phyloP scores from a whole-genome alignment of 2,113 vertebrate species.

The Origma solitaria region DNA sequence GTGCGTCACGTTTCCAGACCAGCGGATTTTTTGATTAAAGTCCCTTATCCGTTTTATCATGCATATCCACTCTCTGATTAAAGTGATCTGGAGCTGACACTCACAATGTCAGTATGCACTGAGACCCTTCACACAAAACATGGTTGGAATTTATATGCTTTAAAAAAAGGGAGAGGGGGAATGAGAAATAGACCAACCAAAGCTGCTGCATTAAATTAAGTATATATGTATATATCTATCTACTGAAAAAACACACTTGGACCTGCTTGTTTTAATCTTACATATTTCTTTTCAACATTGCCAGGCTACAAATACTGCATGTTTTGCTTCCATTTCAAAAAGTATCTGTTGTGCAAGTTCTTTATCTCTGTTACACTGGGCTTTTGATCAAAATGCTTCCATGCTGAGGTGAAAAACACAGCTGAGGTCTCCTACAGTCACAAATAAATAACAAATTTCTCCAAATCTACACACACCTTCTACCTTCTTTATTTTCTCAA shows the following conservation, averaged over 20 bases:
- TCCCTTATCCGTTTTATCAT: slow-evolving; percentile 99
- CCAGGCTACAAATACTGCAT: background rate
- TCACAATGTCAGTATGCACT: slow-evolving; percentile 97
- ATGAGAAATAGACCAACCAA: slow-evolving; percentile 23
- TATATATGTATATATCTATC: background rate
- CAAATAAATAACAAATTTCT: background rate
- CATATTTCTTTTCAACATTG: slow-evolving; percentile 19
- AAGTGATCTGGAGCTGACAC: slow-evolving; percentile 99
- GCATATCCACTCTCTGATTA: slow-evolving; percentile 99
- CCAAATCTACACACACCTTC: background rate
- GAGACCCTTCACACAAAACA: slow-evolving; percentile 86
- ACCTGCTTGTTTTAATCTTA: background rate
- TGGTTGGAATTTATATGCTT: slow-evolving; percentile 90
- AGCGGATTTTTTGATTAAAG: slow-evolving; percentile 99
- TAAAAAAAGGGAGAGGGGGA: background rate
- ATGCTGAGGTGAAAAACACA: background rate
- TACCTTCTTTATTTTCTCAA: background rate
- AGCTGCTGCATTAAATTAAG: slow-evolving; percentile 9
- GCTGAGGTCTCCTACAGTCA: background rate
- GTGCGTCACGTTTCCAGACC: slow-evolving; percentile 99
- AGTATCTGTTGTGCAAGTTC: background rate
- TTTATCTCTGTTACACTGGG: slow-evolving; percentile 28
- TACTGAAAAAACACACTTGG: background rate
- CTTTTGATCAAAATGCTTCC: slow-evolving; percentile 35
- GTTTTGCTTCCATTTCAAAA: slow-evolving; percentile 48